Evolutionary conservation across 1,140 invertebrate species (phyloP).

Genomic region (Heliconius hermathena): DNA sequence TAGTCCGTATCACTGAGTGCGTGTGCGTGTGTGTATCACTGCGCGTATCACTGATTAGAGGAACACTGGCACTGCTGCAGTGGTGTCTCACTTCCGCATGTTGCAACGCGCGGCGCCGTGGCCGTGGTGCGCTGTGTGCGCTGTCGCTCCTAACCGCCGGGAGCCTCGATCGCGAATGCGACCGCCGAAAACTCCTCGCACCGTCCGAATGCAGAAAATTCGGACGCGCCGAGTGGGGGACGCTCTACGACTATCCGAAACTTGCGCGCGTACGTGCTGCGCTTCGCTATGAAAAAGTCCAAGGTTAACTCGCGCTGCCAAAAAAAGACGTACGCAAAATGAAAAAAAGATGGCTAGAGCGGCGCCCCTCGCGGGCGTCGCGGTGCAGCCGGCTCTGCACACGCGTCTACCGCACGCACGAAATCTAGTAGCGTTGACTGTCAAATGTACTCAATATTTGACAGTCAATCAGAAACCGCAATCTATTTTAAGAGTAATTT

Average conservation of each 20-base stretch:
- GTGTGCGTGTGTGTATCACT: slow-evolving; percentile 66
- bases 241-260: slow-evolving; percentile 80
- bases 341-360: slow-evolving; percentile 76
- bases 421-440: neutral
- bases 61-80: slow-evolving; percentile 66
- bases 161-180: slow-evolving; percentile 77
- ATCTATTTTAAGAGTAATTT: neutral
- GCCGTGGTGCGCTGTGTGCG: slow-evolving; percentile 50
- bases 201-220: slow-evolving; percentile 80
- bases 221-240: slow-evolving; percentile 78
- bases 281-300: slow-evolving; percentile 80
- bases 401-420: slow-evolving; percentile 43
- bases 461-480: no score
- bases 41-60: slow-evolving; percentile 59
- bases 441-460: no score
- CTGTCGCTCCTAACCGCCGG: slow-evolving; percentile 64
- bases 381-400: slow-evolving; percentile 74
- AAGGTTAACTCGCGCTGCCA: slow-evolving; percentile 80
- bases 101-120: slow-evolving; percentile 68
- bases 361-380: slow-evolving; percentile 72
- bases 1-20: slow-evolving; percentile 75
- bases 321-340: slow-evolving; percentile 80
- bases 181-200: slow-evolving; percentile 77
- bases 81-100: slow-evolving; percentile 76
- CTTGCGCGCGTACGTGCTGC: slow-evolving; percentile 77